Conservation (phyloP, 2,888 invertebrate genomes). For the Cordilura impudica region DNA sequence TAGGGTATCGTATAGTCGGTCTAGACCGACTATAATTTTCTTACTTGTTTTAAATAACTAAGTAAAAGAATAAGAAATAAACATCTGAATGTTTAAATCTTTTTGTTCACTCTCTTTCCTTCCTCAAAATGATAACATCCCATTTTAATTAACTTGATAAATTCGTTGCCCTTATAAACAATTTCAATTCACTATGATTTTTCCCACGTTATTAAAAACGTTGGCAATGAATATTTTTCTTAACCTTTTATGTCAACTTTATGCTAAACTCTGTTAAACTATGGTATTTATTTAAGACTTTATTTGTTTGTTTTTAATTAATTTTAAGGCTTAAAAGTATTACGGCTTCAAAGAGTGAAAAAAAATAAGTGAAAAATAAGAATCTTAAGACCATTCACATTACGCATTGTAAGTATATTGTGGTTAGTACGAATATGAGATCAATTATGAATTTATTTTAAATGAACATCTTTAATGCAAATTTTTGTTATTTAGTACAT, state of each 20-base stretch:
- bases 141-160: slow-evolving; percentile 49
- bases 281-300: slow-evolving; percentile 27
- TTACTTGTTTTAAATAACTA: too few species aligned
- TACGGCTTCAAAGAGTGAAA: not conserved
- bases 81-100: too few species aligned
- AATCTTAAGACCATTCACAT: not conserved
- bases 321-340: slow-evolving; percentile 14
- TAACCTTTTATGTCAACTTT: slow-evolving; percentile 21
- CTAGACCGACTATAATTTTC: too few species aligned
- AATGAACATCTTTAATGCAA: too few species aligned
- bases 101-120: not conserved
- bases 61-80: too few species aligned
- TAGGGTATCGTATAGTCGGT: too few species aligned
- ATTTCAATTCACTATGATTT: slow-evolving; percentile 3
- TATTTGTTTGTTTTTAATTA: slow-evolving; percentile 52
- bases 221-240: not conserved
- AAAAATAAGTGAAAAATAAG: not conserved
- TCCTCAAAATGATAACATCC: slow-evolving; percentile 13
- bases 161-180: slow-evolving; percentile 8
- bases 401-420: too few species aligned
- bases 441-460: too few species aligned
- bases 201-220: not conserved
- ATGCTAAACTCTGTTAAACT: slow-evolving; percentile 29
- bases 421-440: too few species aligned
- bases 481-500: too few species aligned